These are phyloP conservation scores for Daboia siamensis DNA, from an alignment of 2,113 vertebrate species.

Conservation along the genomic window DNA sequence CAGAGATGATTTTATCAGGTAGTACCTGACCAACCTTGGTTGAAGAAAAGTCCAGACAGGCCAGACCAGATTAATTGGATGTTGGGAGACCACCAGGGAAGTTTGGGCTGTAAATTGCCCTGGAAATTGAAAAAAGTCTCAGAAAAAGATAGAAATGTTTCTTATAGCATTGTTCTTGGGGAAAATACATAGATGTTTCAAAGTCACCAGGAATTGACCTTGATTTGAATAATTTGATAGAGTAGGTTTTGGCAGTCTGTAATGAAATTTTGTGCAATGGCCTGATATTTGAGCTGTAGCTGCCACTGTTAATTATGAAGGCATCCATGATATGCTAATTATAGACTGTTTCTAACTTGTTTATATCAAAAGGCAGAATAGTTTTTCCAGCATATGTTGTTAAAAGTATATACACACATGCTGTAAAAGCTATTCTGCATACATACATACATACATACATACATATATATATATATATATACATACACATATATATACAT, in stretches of 20 bases:
- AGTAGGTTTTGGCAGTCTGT: background rate
- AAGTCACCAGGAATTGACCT: background rate
- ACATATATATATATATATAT: too few species aligned
- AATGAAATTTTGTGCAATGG: constrained; percentile 5
- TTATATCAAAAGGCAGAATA: background rate
- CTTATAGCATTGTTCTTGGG: background rate
- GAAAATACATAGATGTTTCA: background rate
- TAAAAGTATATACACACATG: background rate
- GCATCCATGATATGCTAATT: background rate
- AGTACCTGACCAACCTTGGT: background rate
- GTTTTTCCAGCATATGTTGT: background rate
- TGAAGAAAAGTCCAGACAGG: background rate
- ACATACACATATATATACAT: too few species aligned
- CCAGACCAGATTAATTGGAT: background rate
- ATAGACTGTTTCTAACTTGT: background rate
- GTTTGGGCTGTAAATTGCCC: background rate
- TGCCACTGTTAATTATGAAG: constrained; percentile 13
- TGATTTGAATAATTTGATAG: background rate
- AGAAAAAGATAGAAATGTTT: background rate
- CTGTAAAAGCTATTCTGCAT: background rate
- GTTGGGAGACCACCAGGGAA: background rate
- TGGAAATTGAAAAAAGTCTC: background rate
- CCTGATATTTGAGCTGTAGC: constrained; percentile 12
- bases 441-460: too few species aligned
- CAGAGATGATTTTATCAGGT: background rate